Base-by-base conservation (phyloP, 2,797 vertebrate genomes). In the Champsocephalus gunnari region DNA sequence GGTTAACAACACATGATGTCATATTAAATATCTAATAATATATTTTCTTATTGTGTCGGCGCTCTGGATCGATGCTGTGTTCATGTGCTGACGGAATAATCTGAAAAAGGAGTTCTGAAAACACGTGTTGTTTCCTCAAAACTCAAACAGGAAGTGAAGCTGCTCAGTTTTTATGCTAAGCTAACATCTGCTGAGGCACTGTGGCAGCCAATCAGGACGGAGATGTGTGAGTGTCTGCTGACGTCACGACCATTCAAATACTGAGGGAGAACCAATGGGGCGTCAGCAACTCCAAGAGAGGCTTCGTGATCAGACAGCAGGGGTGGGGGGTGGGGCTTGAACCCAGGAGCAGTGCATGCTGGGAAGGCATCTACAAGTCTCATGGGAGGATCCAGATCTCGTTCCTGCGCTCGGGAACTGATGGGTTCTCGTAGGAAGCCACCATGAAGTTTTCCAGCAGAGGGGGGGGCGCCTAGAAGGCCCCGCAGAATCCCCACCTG, bases 381-480 rank as follows among this genome's bases (percentile, higher is more conserved):
- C 55, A 89, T 14, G 85, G 67, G 75, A 97, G 88, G 84, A 97
- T 96, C 96, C 96, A 97, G 91, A 97, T 95, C 93, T 97, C 96
- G 0, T 97, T 96, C 63, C 95, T 88, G 69, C 94, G 95, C 9
- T 66, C 89, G 0, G 19, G 87, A 0, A 95, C 21, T 0, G 94
- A 91, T 0, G 96, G 96, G 43, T 97, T 97, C 80, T 97, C 92
- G 0, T 95, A 97, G 4, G 86, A 80, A 0, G 96, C 96, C 12
- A 97, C 95, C 2, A 96, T 90, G 91, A 97, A 5, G 54, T 58
- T 51, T 93, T 91, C 1, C 11, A 77, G 28, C 78, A 86, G 54
- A 96, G 62, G 0, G 28, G 3, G 75, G 73, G 10, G 53, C 45
- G 3, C 94, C 95, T 38, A 97, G 56, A 3, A 96, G 81, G 75